These are phyloP conservation scores for Proales similis DNA, from an alignment of 1,140 invertebrate species.

Conservation along the genomic window DNA sequence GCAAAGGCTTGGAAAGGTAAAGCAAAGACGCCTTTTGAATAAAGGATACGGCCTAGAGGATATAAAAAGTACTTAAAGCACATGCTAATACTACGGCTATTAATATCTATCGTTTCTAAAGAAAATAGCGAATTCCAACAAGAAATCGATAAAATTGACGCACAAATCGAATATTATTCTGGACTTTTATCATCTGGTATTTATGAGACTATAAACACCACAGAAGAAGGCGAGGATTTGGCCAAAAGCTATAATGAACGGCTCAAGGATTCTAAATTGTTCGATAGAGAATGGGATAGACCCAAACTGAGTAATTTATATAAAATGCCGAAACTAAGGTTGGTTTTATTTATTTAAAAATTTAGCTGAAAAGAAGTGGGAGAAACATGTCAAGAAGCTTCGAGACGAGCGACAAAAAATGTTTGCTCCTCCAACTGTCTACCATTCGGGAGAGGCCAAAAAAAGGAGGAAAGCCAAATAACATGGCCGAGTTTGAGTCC, in stretches of 20 bases:
- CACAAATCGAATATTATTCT: too few relatives aligned
- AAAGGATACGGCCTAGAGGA: constrained; percentile 13
- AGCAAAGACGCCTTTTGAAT: constrained; percentile 20
- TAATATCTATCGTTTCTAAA: not conserved
- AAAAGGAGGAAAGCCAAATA: too few relatives aligned
- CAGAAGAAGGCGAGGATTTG: not conserved
- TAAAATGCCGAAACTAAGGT: not conserved
- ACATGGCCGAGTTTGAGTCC: too few relatives aligned
- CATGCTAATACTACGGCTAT: too few relatives aligned
- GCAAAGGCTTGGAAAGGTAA: constrained; percentile 19
- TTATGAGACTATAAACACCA: not conserved
- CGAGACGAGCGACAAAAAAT: constrained; percentile 16
- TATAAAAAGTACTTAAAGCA: constrained; percentile 22
- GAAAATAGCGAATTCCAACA: constrained; percentile 4
- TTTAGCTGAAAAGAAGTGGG: constrained; percentile 28
- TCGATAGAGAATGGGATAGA: constrained; percentile 37
- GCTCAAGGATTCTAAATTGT: constrained; percentile 7
- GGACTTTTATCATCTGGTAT: too few relatives aligned
- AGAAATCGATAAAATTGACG: constrained; percentile 16
- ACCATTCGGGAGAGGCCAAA: too few relatives aligned
- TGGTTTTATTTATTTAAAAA: not conserved
- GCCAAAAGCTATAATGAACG: constrained; percentile 15
- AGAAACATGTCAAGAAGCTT: constrained; percentile 27
- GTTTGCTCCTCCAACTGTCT: constrained; percentile 33
- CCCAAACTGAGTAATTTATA: constrained; percentile 31